Percentiles rank a stretch among this genome's conserved stretches.
Conservation (phyloP, 2,113 vertebrate species). For the Limanda limanda region DNA sequence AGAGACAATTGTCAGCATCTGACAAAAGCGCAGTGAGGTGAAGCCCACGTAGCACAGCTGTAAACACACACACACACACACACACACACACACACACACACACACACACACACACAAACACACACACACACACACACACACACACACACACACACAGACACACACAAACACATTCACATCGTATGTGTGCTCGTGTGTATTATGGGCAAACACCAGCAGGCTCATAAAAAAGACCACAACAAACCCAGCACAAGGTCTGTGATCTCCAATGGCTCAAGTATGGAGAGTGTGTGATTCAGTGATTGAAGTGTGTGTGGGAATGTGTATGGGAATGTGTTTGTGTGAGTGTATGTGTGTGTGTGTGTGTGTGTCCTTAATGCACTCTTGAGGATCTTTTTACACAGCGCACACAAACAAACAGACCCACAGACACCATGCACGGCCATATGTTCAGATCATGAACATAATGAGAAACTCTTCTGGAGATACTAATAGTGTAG, state of each 20-base stretch:
- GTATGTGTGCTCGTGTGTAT: constrained; percentile 35
- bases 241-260: constrained; percentile 63
- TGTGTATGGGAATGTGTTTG: not conserved
- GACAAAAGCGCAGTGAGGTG: constrained; percentile 28
- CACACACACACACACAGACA: not conserved
- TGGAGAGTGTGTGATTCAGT: constrained; percentile 46
- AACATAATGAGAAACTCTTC: constrained; percentile 71
- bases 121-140: constrained; percentile 46
- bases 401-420: constrained; percentile 13
- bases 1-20: constrained; percentile 33
- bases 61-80: constrained; percentile 48
- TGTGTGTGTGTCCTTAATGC: constrained; percentile 15
- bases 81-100: constrained; percentile 3
- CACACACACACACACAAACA: constrained; percentile 5
- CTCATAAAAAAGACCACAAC: constrained; percentile 67
- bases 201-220: constrained; percentile 49
- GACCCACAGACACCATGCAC: constrained; percentile 27
- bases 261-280: constrained; percentile 64
- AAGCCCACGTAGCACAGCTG: constrained; percentile 59
- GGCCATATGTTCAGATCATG: constrained; percentile 71
- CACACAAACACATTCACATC: constrained; percentile 10
- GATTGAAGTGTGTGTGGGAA: constrained; percentile 37
- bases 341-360: constrained; percentile 20
- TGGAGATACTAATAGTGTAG: constrained; percentile 38
- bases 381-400: constrained; percentile 44